These are phyloP conservation scores for Venusia cambrica DNA, from an alignment of 2,888 invertebrate genomes.

Conservation along the genomic window DNA sequence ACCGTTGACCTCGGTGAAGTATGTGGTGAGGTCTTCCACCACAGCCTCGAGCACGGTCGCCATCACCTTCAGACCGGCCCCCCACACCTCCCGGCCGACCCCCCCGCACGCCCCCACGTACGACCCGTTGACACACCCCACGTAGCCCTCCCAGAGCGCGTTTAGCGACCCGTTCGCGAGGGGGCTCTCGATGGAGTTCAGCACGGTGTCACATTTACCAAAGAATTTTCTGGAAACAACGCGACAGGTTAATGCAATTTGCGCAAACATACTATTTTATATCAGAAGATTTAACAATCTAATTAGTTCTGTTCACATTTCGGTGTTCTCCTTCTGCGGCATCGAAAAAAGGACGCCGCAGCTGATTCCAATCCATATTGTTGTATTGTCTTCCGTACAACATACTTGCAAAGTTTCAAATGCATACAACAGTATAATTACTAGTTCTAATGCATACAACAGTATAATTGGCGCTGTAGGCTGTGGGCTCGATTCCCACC, in stretches of 20 bases:
- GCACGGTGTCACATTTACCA: constrained; percentile 54
- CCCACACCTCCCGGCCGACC: constrained; percentile 48
- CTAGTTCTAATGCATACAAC: no score
- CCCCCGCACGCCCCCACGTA: constrained; percentile 39
- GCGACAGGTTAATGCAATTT: no score
- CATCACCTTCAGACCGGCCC: constrained; percentile 49
- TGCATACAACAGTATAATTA: no score
- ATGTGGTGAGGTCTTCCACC: constrained; percentile 52
- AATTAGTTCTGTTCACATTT: no score
- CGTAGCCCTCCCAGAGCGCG: constrained; percentile 48
- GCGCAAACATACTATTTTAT: no score
- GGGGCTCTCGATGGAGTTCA: constrained; percentile 47
- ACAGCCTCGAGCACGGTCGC: constrained; percentile 51
- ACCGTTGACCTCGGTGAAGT: constrained; percentile 67
- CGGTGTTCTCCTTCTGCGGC: no score
- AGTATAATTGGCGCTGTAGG: no score
- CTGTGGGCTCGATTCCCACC: no score
- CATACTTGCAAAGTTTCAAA: no score
- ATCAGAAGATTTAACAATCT: no score
- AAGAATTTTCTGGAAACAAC: constrained; percentile 53
- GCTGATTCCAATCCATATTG: neutral
- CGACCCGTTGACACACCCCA: constrained; percentile 39
- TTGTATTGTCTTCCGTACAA: no score
- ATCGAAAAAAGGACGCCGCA: no score
- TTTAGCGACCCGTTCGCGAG: constrained; percentile 38